Evolutionary conservation across 2,797 vertebrate species (phyloP).

Genomic region (Sebastes itinus): DNA sequence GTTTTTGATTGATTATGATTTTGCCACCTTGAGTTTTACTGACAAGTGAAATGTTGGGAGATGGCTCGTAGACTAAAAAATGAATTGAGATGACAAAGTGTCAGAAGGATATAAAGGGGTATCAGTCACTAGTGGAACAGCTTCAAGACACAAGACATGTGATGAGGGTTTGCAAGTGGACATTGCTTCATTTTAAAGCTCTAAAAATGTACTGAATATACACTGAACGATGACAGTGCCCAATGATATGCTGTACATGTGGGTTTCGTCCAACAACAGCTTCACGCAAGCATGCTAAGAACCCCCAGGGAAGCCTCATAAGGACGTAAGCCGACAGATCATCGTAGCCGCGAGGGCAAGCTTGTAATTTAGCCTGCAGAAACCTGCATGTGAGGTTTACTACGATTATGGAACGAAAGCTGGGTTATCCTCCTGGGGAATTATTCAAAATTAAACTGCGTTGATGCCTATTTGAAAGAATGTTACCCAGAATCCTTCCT

Average conservation of each 20-base stretch:
- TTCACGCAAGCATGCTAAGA: constrained; percentile 21
- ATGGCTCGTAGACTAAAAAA: neutral
- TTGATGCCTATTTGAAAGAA: constrained; percentile 51
- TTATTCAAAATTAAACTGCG: constrained; percentile 43
- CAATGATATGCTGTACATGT: neutral
- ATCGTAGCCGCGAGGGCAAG: neutral
- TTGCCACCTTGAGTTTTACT: too few relatives aligned
- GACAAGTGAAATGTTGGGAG: neutral
- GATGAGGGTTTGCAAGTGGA: neutral
- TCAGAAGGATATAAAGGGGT: neutral
- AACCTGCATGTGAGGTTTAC: constrained; percentile 22
- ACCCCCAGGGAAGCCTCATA: constrained; percentile 9
- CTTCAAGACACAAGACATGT: neutral
- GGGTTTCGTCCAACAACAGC: constrained; percentile 33
- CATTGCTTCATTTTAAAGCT: neutral
- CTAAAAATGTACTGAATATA: neutral
- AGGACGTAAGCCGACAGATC: constrained; percentile 37
- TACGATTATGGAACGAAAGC: constrained; percentile 21
- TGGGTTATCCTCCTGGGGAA: constrained; percentile 37
- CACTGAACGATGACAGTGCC: neutral
- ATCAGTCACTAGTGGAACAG: neutral
- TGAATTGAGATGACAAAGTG: neutral
- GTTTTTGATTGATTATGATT: neutral
- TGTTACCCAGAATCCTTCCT: constrained; percentile 44
- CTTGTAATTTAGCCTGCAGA: constrained; percentile 25